Base-by-base conservation (phyloP, 2,113 vertebrate species). In the Ascaphus truei region DNA sequence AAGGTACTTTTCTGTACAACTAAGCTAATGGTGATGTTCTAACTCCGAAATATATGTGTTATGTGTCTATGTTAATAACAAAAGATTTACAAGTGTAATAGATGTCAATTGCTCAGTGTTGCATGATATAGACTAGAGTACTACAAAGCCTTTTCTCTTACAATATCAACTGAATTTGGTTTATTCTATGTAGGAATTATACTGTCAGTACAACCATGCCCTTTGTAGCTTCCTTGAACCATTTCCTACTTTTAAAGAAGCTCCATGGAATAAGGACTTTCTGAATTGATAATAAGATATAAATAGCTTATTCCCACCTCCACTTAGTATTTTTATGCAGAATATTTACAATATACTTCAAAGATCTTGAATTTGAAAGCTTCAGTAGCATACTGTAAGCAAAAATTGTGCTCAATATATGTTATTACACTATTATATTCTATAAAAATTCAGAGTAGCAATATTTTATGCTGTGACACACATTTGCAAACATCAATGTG, bases 151-250 rank as follows among this genome's bases (percentile, higher is more conserved):
- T 69, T 71, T 71, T 56, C 61, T 71, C 56, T 60, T 71, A 48
- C 39, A 61, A 51, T 71, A 45, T 71, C 67, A 71, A 71, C 45
- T 71, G 67, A 71, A 71, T 71, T 61, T 71, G 61, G 60, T 71
- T 61, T 71, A 45, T 71, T 71, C 45, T 48, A 29, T 51, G 57
- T 45, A 59, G 45, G 33, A 61, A 52, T 71, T 61, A 71, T 71
- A 51, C 57, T 41, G 67, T 71, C 67, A 51, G 67, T 61, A 50
- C 48, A 23, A 37, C 56, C 61, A 48, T 61, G 61, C 67, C 67
- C 57, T 71, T 61, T 61, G 67, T 71, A 61, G 57, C 57, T 61
- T 61, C 52, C n/a, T n/a, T n/a, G n/a, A n/a, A n/a, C n/a, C n/a
- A n/a, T 58, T 61, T 71, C 31, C 36, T 52, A 52, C 31, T 71